Conservation (phyloP, 2,888 invertebrate genomes). For the Scaptomyza cyrtandrae region DNA sequence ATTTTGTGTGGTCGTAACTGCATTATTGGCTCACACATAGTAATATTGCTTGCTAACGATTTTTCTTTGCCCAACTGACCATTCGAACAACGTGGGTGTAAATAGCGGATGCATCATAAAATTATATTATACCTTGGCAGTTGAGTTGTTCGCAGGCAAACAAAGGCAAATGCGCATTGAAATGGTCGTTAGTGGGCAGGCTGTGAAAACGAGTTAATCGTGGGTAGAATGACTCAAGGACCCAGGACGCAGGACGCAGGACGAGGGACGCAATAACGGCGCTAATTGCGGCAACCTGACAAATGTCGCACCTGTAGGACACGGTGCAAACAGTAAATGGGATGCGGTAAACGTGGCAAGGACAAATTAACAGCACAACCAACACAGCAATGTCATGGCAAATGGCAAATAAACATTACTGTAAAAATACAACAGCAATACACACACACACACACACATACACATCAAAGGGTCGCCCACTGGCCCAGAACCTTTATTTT, state of each 20-base stretch:
- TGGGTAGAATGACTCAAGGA: slow-evolving; percentile 23
- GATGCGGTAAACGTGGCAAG: slow-evolving; percentile 44
- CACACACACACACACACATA: neutral
- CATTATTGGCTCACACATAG: no score
- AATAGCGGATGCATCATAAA: slow-evolving; percentile 58
- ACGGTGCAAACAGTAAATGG: slow-evolving; percentile 52
- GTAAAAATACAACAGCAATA: slow-evolving; percentile 3
- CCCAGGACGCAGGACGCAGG: neutral
- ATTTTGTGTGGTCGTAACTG: no score
- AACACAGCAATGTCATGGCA: slow-evolving; percentile 29
- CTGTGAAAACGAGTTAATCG: slow-evolving; percentile 64
- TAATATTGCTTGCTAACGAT: no score
- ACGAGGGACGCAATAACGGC: slow-evolving; percentile 19
- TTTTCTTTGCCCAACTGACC: no score
- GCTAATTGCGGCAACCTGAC: slow-evolving; percentile 77
- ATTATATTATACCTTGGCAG: slow-evolving; percentile 55
- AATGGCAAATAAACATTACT: slow-evolving; percentile 34
- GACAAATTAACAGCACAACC: slow-evolving; percentile 27
- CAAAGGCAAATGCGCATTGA: slow-evolving; percentile 19
- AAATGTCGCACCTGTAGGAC: slow-evolving; percentile 73
- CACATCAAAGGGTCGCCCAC: slow-evolving; percentile 60
- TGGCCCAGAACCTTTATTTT: slow-evolving; percentile 21
- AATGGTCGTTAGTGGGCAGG: slow-evolving; percentile 33
- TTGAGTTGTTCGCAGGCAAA: slow-evolving; percentile 34
- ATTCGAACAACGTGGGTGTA: neutral